phyloP scores from a whole-genome alignment of 2,113 vertebrate species.

The Conger conger region DNA sequence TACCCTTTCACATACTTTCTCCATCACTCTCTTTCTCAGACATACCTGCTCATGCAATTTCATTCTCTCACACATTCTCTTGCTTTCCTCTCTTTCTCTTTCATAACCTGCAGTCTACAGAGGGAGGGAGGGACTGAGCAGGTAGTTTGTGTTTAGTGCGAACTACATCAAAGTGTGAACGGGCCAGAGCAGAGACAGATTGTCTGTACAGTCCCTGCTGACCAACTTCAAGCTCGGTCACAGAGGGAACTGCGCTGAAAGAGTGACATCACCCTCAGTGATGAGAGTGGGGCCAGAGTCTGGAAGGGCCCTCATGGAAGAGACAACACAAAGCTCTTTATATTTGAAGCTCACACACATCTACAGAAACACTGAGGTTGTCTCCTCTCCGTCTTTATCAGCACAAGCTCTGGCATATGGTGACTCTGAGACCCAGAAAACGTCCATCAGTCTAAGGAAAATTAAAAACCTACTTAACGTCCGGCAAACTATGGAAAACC shows the following conservation, averaged over 20 bases:
- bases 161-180: not conserved
- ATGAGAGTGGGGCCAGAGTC: not conserved
- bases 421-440: no score
- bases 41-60: not conserved
- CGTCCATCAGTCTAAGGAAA: no score
- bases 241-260: not conserved
- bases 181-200: not conserved
- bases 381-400: no score
- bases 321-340: no score
- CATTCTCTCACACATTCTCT: constrained; percentile 52
- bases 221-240: not conserved
- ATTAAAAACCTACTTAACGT: no score
- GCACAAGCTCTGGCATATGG: no score
- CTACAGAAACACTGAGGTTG: no score
- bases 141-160: not conserved
- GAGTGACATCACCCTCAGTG: not conserved
- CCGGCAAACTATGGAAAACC: no score
- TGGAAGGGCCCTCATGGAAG: no score
- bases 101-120: not conserved
- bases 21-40: not conserved
- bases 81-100: not conserved
- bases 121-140: constrained; percentile 19
- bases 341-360: no score
- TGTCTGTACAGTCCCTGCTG: not conserved
- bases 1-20: not conserved